Evolutionary conservation across 2,888 invertebrate species (phyloP).

Genomic region (Ryuthela nishihirai): DNA sequence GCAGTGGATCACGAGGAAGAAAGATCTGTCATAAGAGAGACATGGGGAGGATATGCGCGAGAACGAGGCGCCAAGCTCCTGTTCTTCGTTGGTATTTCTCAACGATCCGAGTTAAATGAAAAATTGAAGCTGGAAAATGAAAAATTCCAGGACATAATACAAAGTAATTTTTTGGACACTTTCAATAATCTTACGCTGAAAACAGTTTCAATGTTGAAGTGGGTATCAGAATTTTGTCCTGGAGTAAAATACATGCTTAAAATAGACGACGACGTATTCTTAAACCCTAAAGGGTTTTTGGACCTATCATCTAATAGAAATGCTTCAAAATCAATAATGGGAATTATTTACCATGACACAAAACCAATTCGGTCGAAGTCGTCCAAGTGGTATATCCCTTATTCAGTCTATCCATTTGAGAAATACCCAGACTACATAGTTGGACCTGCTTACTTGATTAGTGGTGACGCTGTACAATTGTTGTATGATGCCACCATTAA

Average conservation of each 20-base stretch:
- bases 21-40: slow-evolving; percentile 64
- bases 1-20: slow-evolving; percentile 64
- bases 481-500: slow-evolving; percentile 43
- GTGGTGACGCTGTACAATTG: slow-evolving; percentile 42
- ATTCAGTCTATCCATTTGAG: slow-evolving; percentile 41
- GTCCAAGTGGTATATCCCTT: slow-evolving; percentile 47
- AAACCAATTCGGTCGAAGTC: slow-evolving; percentile 43
- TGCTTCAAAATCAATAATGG: slow-evolving; percentile 27
- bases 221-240: slow-evolving; percentile 58
- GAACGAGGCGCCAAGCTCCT: slow-evolving; percentile 37
- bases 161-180: slow-evolving; percentile 69
- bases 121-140: slow-evolving; percentile 60
- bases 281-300: slow-evolving; percentile 70
- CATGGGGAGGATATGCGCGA: slow-evolving; percentile 58
- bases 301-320: slow-evolving; percentile 28
- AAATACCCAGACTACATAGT: slow-evolving; percentile 49
- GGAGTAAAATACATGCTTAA: slow-evolving; percentile 71
- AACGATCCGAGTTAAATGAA: slow-evolving; percentile 44
- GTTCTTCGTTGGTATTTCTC: slow-evolving; percentile 38
- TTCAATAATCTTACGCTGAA: slow-evolving; percentile 79
- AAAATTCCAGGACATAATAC: slow-evolving; percentile 71
- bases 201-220: slow-evolving; percentile 75
- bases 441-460: slow-evolving; percentile 49
- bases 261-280: slow-evolving; percentile 87
- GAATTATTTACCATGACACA: slow-evolving; percentile 38